Evolutionary conservation across 2,113 vertebrate genomes (phyloP).

Genomic region (Xiphias gladius): DNA sequence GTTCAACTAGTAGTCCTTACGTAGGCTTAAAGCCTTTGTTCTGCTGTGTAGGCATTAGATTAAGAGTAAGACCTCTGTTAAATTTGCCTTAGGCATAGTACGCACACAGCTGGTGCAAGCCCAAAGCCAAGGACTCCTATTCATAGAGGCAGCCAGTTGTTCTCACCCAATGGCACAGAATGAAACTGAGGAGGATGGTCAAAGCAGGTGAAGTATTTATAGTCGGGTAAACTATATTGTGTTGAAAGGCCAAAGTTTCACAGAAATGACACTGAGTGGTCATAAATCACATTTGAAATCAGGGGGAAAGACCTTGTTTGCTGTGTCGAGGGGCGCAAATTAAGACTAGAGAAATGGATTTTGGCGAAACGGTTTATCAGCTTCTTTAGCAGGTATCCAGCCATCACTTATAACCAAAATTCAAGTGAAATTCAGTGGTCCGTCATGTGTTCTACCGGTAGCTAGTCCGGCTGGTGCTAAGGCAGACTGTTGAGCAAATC

Average conservation of each 20-base stretch:
- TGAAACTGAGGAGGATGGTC: conserved; percentile 69
- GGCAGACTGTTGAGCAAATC: not conserved
- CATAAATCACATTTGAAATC: conserved; percentile 15
- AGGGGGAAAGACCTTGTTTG: not conserved
- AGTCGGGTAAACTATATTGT: conserved; percentile 77
- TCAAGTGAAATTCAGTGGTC: not conserved
- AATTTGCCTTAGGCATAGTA: conserved; percentile 43
- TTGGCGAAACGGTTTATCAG: not conserved
- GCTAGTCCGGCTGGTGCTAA: not conserved
- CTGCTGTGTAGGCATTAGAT: conserved; percentile 47
- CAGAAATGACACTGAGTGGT: conserved; percentile 21
- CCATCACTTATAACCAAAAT: not conserved
- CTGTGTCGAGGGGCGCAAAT: not conserved
- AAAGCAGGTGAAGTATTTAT: conserved; percentile 73
- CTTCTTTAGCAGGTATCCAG: not conserved
- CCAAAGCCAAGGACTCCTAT: conserved; percentile 73
- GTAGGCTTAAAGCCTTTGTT: conserved; percentile 53
- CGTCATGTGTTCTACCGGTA: not conserved
- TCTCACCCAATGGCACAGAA: conserved; percentile 67
- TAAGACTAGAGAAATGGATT: not conserved
- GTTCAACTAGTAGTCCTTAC: conserved; percentile 38
- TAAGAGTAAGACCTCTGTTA: conserved; percentile 44
- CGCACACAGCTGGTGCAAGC: conserved; percentile 62
- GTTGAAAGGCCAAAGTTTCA: conserved; percentile 67
- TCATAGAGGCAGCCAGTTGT: conserved; percentile 77